phyloP scores from a whole-genome alignment of 1,140 invertebrate species.

The Adelges cooleyi region DNA sequence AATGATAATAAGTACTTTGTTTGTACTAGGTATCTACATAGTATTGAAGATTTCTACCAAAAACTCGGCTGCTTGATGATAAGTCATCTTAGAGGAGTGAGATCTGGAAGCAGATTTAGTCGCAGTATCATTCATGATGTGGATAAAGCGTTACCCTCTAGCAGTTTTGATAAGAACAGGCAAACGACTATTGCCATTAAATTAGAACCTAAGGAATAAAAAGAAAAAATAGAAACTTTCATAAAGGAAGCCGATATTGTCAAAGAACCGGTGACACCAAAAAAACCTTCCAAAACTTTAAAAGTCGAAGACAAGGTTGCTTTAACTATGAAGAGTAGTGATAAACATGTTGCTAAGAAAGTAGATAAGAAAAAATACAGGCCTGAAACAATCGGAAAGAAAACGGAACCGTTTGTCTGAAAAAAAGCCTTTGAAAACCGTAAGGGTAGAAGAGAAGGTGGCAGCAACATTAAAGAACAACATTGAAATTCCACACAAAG shows the following conservation, averaged over 20 bases:
- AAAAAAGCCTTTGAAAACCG: too few species aligned
- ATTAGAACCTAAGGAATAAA: slow-evolving; percentile 14
- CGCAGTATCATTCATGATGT: slow-evolving; percentile 68
- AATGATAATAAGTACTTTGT: too few species aligned
- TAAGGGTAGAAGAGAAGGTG: too few species aligned
- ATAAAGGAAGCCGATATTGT: neutral
- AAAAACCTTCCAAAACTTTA: neutral
- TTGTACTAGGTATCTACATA: slow-evolving; percentile 60
- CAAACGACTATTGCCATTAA: neutral
- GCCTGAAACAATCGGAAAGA: too few species aligned
- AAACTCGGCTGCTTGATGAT: slow-evolving; percentile 89
- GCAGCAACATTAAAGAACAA: too few species aligned
- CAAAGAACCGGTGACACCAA: neutral
- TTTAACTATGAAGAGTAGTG: neutral
- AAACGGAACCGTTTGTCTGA: too few species aligned
- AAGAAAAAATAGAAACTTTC: neutral
- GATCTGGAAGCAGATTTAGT: slow-evolving; percentile 49
- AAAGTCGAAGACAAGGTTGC: slow-evolving; percentile 2
- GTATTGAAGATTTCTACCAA: slow-evolving; percentile 90
- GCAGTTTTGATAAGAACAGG: slow-evolving; percentile 34
- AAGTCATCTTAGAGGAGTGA: slow-evolving; percentile 58
- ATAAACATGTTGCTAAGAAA: slow-evolving; percentile 14
- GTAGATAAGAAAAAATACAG: neutral
- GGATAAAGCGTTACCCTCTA: slow-evolving; percentile 43
- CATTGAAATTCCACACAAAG: neutral